Base-by-base conservation (phyloP, 2,888 invertebrate species). In the Ophion ventricosus region DNA sequence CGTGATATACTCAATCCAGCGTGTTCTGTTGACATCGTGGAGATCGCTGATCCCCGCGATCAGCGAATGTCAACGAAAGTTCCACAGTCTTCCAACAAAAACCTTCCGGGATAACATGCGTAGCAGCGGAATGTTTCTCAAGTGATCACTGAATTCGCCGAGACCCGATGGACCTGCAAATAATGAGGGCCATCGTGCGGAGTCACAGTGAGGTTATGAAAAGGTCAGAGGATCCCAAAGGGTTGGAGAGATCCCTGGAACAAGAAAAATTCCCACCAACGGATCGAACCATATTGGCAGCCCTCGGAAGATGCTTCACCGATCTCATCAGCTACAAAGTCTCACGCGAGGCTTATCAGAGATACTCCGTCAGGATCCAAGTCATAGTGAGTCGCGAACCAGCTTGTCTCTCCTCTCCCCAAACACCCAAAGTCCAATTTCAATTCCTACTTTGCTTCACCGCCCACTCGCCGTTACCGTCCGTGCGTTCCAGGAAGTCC, bases 291-390 rank as follows among this genome's bases (percentile, higher is more conserved):
- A 59, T 89, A 69, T 82, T 90, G n/a, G 67, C 87, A 59, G 88
- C 83, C 25, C 83, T 92, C 25, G 85, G 89, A 7, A 86, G 66
- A 66, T 89, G 90, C 2, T 86, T 92, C 17, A 88, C 90, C 67
- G 89, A 89, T 73, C 77, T 90, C 17, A 81, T 92, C 8, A 84
- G 86, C 35, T 88, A 89, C 72, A 92, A 90, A 87, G 89, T 92
- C 54, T 91, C 92, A 0, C 88, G 88, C 20, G 90, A 91, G 82
- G 90, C 88, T 54, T 87, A 90, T 74, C 92, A 92, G 76, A 89
- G 91, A 74, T 92, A 92, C 64, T 88, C 90, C 0, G 91, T 91
- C 25, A 87, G 91, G 80, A 84, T 90, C 23, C 82, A 90, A 80
- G 40, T 91, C 8, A 92, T 92, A 54, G 92, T 92, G 88, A 73